Conservation (phyloP, 2,797 vertebrate genomes). For the Percopsis omiscomaycus region DNA sequence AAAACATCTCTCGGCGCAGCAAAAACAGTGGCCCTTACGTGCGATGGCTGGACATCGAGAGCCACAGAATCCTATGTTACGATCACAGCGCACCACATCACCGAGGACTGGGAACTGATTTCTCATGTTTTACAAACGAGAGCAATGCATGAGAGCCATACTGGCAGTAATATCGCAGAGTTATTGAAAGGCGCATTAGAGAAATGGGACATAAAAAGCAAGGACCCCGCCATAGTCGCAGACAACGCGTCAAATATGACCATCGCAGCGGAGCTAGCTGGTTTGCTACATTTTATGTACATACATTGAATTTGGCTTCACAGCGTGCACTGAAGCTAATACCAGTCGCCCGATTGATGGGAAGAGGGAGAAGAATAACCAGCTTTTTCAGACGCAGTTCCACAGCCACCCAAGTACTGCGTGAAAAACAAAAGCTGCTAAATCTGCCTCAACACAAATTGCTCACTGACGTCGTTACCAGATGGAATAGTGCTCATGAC, state of each 20-base stretch:
- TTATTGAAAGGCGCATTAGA: slow-evolving; percentile 1
- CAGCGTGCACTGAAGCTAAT: slow-evolving; percentile 14
- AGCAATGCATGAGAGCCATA: slow-evolving; percentile 27
- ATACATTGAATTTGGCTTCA: slow-evolving; percentile 17
- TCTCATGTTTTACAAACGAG: slow-evolving; percentile 25
- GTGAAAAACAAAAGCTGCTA: neutral
- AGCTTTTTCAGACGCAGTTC: slow-evolving; percentile 8
- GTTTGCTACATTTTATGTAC: neutral
- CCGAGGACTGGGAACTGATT: slow-evolving; percentile 10
- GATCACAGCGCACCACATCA: slow-evolving; percentile 7
- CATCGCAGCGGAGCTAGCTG: neutral
- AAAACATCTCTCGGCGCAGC: neutral
- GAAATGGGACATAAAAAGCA: neutral
- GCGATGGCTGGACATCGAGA: slow-evolving; percentile 6
- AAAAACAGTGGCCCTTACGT: slow-evolving; percentile 7
- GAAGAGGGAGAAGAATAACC: slow-evolving; percentile 9
- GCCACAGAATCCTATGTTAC: slow-evolving; percentile 19
- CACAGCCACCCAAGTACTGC: neutral
- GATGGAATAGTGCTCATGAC: slow-evolving; percentile 10
- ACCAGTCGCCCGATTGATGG: slow-evolving; percentile 3
- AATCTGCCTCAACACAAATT: neutral
- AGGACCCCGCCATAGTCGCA: slow-evolving; percentile 20
- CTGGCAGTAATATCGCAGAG: slow-evolving; percentile 20
- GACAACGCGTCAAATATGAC: slow-evolving; percentile 27
- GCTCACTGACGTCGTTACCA: slow-evolving; percentile 5